Base-by-base conservation (phyloP, 2,888 invertebrate species). In the Myathropa florea region DNA sequence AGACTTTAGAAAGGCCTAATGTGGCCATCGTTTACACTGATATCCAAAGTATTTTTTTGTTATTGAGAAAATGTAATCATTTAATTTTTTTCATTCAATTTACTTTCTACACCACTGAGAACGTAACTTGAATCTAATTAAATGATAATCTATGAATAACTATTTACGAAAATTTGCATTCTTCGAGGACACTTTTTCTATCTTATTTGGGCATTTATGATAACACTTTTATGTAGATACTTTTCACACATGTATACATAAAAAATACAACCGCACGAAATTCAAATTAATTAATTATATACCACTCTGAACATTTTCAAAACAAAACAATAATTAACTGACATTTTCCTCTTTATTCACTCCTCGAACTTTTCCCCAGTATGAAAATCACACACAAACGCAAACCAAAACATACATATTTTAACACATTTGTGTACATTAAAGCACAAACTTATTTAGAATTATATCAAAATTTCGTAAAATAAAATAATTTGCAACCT, bases 1-100 rank as follows among this genome's bases (percentile, higher is more conserved):
- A 98, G 93, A 98, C 98, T 95, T 98, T 98, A 93, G 97, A 97
- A 91, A 98, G 96, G 94, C 98, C 98, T 94, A 98, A 95, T 93
- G 97, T 97, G 95, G 98, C 97, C 98, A 98, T 98, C 90, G 91
- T 92, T 91, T 89, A 91, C 92, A 92, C 92, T 91, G 90, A 92
- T 91, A 89, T 91, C 71, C 88, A 83, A 73, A 70, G 12, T 76
- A 76, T 88, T 81, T 68, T n/a, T 75, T 81, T 72, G n/a, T 53
- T 68, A 63, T 76, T 68, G 71, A 55, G 59, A 71, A 65, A 24
- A 59, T 59, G 46, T 12, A 61, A 81, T 70, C 75, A 76, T 70
- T 79, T 30, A 55, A 57, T 14, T 57, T 24, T 57, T 23, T 57
- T 57, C 24, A 57, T 57, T 57, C 24, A 57, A 57, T 57, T 4